These are phyloP conservation scores for Petromus typicus DNA, from an alignment of 2,113 vertebrate species.

Conservation along the genomic window DNA sequence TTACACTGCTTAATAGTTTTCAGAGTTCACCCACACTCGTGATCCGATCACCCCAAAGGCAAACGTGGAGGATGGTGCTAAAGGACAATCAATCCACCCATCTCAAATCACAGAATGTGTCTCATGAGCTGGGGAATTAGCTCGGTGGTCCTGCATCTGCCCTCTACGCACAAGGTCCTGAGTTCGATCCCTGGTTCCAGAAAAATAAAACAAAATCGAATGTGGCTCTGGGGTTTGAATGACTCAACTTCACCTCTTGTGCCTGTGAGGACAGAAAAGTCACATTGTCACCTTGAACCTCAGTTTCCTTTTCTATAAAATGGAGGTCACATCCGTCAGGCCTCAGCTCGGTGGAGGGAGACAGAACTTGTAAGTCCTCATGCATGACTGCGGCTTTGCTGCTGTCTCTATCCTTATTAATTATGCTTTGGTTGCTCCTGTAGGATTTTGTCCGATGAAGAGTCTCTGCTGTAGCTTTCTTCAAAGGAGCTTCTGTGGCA, in stretches of 20 bases:
- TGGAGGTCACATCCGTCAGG: accelerated
- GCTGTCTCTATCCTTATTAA: not conserved
- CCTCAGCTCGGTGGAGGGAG: accelerated
- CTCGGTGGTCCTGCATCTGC: no score
- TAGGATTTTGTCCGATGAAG: accelerated
- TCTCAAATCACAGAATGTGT: not conserved
- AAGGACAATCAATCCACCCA: no score
- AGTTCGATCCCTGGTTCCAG: no score
- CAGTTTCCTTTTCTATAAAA: not conserved
- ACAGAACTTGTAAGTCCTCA: not conserved
- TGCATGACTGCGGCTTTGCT: not conserved
- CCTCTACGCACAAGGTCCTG: no score
- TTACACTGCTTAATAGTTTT: not conserved
- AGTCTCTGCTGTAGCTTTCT: not conserved
- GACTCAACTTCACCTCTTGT: not conserved
- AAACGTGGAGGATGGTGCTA: not conserved
- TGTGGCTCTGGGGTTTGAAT: not conserved
- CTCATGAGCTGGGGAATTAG: not conserved
- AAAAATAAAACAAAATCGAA: no score
- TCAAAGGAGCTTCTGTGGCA: not conserved
- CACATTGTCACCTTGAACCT: not conserved
- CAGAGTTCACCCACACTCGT: not conserved
- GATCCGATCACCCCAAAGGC: not conserved
- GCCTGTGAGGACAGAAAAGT: not conserved
- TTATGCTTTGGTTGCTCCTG: not conserved